Percentiles rank a stretch among this genome's conserved stretches.
These are phyloP conservation scores for Lutraria rhynchaena DNA, from an alignment of 1,140 invertebrate genomes.

Conservation along the genomic window DNA sequence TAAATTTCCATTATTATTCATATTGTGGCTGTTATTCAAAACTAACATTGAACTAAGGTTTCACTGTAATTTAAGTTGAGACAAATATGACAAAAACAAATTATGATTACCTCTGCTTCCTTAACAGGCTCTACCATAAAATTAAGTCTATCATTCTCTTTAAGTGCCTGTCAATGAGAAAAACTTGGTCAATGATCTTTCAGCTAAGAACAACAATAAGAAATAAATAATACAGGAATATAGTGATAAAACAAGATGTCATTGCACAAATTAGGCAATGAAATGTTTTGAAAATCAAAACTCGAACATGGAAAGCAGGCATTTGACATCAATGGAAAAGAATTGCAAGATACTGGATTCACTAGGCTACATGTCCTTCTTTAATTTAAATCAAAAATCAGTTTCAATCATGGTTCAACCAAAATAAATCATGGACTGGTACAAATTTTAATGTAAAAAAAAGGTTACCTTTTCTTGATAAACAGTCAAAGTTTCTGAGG, in stretches of 20 bases:
- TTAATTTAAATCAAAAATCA: too few relatives aligned
- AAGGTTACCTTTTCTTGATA: slow-evolving; percentile 68
- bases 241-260: neutral
- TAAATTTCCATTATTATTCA: too few relatives aligned
- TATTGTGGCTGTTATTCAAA: too few relatives aligned
- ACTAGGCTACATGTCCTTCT: too few relatives aligned
- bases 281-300: neutral
- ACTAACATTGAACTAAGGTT: too few relatives aligned
- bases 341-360: neutral
- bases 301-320: neutral
- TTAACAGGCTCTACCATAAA: slow-evolving; percentile 67
- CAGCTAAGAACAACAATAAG: neutral
- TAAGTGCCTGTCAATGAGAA: slow-evolving; percentile 63
- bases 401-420: too few relatives aligned
- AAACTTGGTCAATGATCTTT: too few relatives aligned
- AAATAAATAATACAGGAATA: neutral
- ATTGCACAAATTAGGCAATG: neutral
- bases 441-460: too few relatives aligned
- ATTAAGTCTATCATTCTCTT: slow-evolving; percentile 63
- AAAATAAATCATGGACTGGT: too few relatives aligned
- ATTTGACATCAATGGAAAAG: neutral
- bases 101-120: slow-evolving; percentile 73
- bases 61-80: too few relatives aligned
- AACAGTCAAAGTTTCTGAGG: slow-evolving; percentile 65
- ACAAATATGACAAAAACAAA: too few relatives aligned